Evolutionary conservation across 64 coral and sea anemone species (phyloP).

Genomic region (Catalaphyllia jardinei): DNA sequence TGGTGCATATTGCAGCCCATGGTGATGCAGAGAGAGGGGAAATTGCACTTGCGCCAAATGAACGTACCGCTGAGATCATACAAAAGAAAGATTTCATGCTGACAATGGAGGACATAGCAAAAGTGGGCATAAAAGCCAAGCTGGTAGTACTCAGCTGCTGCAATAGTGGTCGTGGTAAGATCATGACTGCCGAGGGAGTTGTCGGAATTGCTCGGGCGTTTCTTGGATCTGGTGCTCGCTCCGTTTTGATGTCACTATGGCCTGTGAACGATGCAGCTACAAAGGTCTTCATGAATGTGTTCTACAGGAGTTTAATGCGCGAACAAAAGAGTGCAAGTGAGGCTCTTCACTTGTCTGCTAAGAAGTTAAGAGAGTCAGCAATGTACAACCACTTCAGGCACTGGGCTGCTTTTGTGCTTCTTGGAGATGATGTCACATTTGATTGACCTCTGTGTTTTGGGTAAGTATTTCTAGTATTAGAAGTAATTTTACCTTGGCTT

Average conservation of each 20-base stretch:
- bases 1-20: conserved; percentile 61
- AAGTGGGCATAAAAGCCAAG: conserved; percentile 31
- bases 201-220: conserved; percentile 39
- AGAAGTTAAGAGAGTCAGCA: conserved; percentile 17
- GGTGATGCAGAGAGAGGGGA: conserved; percentile 32
- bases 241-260: conserved; percentile 45
- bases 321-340: conserved; percentile 41
- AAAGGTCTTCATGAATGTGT: conserved; percentile 37
- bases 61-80: neutral
- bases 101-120: conserved; percentile 49
- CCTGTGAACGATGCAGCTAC: conserved; percentile 45
- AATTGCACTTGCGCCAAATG: conserved; percentile 45
- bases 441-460: neutral
- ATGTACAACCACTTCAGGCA: conserved; percentile 26
- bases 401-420: conserved; percentile 46
- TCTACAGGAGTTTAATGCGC: conserved; percentile 40
- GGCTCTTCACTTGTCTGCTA: conserved; percentile 22
- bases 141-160: conserved; percentile 54
- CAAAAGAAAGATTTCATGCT: conserved; percentile 55
- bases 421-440: conserved; percentile 54
- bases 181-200: conserved; percentile 44
- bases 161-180: conserved; percentile 52
- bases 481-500: too few species aligned
- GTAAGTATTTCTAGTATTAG: too few species aligned
- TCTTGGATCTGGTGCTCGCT: conserved; percentile 38